Percentiles rank a stretch among this genome's conserved stretches.
Conservation (phyloP, 2,797 vertebrate genomes). For the Aeoliscus strigatus region DNA sequence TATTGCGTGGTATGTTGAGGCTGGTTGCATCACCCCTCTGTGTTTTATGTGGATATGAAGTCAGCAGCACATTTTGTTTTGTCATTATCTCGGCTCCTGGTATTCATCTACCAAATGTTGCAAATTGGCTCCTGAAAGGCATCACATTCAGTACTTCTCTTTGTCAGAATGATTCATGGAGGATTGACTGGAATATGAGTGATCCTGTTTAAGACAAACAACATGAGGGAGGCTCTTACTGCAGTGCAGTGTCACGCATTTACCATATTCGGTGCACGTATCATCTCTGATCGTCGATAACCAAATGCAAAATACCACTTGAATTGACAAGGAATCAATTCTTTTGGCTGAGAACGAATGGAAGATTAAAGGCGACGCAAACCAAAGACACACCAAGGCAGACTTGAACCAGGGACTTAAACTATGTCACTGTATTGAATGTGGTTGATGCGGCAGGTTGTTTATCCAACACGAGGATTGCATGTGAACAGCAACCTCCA, state of each 20-base stretch:
- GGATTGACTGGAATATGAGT: conserved; percentile 61
- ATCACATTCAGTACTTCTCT: conserved; percentile 59
- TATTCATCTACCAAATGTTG: conserved; percentile 69
- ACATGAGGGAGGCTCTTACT: conserved; percentile 34
- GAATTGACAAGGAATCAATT: conserved; percentile 36
- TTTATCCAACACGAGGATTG: conserved; percentile 31
- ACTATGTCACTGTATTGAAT: conserved; percentile 9
- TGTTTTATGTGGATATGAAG: conserved; percentile 67
- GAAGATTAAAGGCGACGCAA: conserved; percentile 28
- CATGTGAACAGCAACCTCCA: conserved; percentile 18
- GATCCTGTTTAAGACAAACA: conserved; percentile 58
- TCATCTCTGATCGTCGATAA: conserved; percentile 51
- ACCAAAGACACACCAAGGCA: no score
- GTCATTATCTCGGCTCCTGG: conserved; percentile 66
- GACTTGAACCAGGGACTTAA: conserved; percentile 22
- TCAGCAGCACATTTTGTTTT: conserved; percentile 72
- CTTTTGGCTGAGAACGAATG: conserved; percentile 35
- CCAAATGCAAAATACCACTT: conserved; percentile 36
- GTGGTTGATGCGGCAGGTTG: conserved; percentile 8
- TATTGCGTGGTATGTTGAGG: conserved; percentile 72
- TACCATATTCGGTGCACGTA: conserved; percentile 25
- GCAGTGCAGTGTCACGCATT: conserved; percentile 47
- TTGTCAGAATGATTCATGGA: conserved; percentile 64
- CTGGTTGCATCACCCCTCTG: conserved; percentile 69
- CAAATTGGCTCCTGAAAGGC: conserved; percentile 73